Percentiles rank a stretch among this genome's conserved stretches.
Evolutionary conservation across 2,797 vertebrate genomes (phyloP).

Genomic region (Scleropages formosus): DNA sequence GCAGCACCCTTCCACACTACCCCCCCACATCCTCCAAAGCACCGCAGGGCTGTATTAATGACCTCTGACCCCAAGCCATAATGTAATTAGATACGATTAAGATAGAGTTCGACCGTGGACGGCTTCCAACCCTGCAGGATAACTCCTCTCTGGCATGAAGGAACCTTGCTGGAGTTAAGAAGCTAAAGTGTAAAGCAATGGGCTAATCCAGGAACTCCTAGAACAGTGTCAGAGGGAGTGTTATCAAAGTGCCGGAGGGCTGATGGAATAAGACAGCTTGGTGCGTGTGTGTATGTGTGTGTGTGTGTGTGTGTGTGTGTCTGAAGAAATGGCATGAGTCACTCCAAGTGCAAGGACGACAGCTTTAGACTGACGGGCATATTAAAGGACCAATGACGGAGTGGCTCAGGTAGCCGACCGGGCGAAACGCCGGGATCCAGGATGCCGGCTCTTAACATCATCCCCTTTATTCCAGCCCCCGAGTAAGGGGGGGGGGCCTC

Average conservation of each 20-base stretch:
- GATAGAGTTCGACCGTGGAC: conserved; percentile 15
- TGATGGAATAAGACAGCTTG: neutral
- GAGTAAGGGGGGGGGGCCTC: no score
- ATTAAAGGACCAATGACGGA: conserved; percentile 33
- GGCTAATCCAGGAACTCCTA: conserved; percentile 31
- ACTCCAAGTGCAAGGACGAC: neutral
- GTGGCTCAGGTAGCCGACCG: conserved; percentile 25
- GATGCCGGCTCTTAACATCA: conserved; percentile 39
- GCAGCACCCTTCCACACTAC: conserved; percentile 61
- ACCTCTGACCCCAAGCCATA: conserved; percentile 41
- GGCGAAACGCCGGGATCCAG: conserved; percentile 30
- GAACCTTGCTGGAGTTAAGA: neutral
- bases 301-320: conserved; percentile 20
- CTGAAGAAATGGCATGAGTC: conserved; percentile 30
- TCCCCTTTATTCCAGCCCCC: conserved; percentile 28
- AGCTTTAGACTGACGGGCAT: neutral
- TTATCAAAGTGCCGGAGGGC: neutral
- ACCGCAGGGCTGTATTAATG: conserved; percentile 55
- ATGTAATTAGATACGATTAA: conserved; percentile 41
- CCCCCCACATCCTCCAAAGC: conserved; percentile 45
- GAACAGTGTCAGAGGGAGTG: conserved; percentile 34
- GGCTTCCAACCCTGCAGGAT: conserved; percentile 13
- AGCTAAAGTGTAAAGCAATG: conserved; percentile 18
- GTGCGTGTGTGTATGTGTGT: neutral
- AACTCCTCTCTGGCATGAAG: neutral